Conservation (phyloP, 2,113 vertebrate genomes). For the Vulpes vulpes region DNA sequence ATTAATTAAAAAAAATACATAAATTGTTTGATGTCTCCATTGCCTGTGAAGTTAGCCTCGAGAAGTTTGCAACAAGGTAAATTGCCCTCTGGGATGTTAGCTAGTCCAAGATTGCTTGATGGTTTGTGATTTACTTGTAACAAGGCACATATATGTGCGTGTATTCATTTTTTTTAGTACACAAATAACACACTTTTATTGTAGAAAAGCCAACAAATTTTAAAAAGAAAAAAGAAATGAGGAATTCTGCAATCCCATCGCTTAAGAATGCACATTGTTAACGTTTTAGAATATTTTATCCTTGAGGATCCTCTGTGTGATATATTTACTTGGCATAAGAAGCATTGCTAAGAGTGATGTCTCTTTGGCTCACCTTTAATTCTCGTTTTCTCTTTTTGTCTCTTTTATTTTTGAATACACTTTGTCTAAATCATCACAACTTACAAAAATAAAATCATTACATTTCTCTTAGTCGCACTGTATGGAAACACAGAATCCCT, state of each 20-base stretch:
- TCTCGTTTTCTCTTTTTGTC: not conserved
- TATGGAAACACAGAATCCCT: not conserved
- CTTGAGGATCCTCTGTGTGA: not conserved
- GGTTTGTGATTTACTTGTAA: not conserved
- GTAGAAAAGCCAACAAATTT: not conserved
- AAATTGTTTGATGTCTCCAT: not conserved
- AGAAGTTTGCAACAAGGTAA: constrained; percentile 2
- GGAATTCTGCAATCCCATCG: not conserved
- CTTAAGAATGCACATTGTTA: not conserved
- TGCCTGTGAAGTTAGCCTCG: not conserved
- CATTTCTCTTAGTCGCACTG: not conserved
- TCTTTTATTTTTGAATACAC: not conserved
- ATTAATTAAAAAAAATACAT: not conserved
- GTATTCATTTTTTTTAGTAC: not conserved
- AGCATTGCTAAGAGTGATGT: not conserved
- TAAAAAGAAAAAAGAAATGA: not conserved
- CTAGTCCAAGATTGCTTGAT: not conserved
- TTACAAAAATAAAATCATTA: not conserved
- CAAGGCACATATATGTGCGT: not conserved
- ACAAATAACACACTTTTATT: not conserved
- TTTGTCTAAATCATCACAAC: not conserved
- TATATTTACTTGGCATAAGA: not conserved
- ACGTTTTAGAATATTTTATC: not conserved
- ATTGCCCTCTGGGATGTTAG: not conserved
- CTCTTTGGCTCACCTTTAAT: not conserved